These are phyloP conservation scores for Plectrocnemia conspersa DNA, from an alignment of 1,140 invertebrate genomes.

Conservation along the genomic window DNA sequence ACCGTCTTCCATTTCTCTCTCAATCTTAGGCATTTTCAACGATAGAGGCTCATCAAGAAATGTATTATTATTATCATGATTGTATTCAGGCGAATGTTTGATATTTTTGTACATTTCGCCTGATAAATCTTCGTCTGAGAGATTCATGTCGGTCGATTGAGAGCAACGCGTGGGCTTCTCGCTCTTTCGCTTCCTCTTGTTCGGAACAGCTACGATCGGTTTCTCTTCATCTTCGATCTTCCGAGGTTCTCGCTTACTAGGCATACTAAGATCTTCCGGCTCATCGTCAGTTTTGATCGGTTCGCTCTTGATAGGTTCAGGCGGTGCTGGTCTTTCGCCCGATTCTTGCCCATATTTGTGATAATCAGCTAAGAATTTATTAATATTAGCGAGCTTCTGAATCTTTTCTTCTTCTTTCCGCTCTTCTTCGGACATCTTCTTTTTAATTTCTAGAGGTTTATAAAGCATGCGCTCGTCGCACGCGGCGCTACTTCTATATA, in stretches of 20 bases:
- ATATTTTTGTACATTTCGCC: conserved; percentile 49
- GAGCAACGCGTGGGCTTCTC: conserved; percentile 83
- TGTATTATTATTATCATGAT: conserved; percentile 38
- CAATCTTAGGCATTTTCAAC: conserved; percentile 54
- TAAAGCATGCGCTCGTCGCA: conserved; percentile 41
- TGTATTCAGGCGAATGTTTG: conserved; percentile 36
- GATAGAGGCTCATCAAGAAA: conserved; percentile 53
- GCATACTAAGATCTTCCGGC: conserved; percentile 63
- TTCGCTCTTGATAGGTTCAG: conserved; percentile 32
- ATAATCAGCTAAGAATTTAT: conserved; percentile 35
- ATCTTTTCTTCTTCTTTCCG: conserved; percentile 34
- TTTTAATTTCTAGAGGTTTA: conserved; percentile 38
- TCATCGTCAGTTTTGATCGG: conserved; percentile 47
- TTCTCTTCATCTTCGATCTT: conserved; percentile 49
- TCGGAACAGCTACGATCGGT: conserved; percentile 48
- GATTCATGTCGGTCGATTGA: conserved; percentile 55
- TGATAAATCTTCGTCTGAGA: conserved; percentile 58
- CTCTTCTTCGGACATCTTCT: conserved; percentile 45
- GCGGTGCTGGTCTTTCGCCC: conserved; percentile 39
- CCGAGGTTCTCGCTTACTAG: conserved; percentile 53
- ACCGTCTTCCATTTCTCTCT: conserved; percentile 33
- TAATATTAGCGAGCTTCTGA: conserved; percentile 42
- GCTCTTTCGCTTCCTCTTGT: conserved; percentile 77
- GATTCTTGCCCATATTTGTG: conserved; percentile 36
- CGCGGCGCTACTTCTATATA: conserved; percentile 46